phyloP scores from a whole-genome alignment of 2,113 vertebrate genomes.

The Amphiprion ocellaris region DNA sequence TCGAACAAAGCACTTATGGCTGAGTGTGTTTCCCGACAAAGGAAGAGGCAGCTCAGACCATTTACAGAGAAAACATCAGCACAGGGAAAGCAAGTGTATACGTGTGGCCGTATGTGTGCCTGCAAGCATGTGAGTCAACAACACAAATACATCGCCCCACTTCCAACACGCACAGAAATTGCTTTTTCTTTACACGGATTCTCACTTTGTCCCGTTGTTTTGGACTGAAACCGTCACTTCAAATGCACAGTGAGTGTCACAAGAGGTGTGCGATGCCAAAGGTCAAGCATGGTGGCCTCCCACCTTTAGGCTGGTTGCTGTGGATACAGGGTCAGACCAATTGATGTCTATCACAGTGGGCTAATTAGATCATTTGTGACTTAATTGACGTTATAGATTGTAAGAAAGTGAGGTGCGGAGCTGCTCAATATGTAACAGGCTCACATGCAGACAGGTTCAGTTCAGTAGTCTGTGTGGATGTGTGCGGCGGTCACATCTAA shows the following conservation, averaged over 20 bases:
- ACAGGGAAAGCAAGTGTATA: slow-evolving; percentile 26
- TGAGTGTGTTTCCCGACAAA: slow-evolving; percentile 81
- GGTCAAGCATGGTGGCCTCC: slow-evolving; percentile 43
- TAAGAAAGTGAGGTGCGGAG: slow-evolving; percentile 56
- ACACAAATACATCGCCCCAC: slow-evolving; percentile 26
- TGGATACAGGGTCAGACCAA: slow-evolving; percentile 60
- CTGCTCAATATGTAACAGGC: slow-evolving; percentile 62
- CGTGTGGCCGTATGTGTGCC: slow-evolving; percentile 5
- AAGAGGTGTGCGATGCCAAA: slow-evolving; percentile 35
- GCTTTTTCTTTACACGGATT: slow-evolving; percentile 52
- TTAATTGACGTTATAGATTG: slow-evolving; percentile 78
- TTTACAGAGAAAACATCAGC: slow-evolving; percentile 78
- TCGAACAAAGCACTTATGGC: slow-evolving; percentile 80
- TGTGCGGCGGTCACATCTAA: slow-evolving; percentile 23
- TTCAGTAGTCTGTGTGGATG: slow-evolving; percentile 2
- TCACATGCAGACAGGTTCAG: not conserved
- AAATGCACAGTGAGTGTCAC: slow-evolving; percentile 32
- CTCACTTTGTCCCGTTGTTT: slow-evolving; percentile 59
- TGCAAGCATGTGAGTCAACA: slow-evolving; percentile 40
- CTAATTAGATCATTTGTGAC: slow-evolving; percentile 80
- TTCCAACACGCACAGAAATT: slow-evolving; percentile 39
- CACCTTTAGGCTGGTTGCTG: slow-evolving; percentile 46
- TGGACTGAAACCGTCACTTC: slow-evolving; percentile 18
- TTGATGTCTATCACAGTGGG: slow-evolving; percentile 68
- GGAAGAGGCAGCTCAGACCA: slow-evolving; percentile 70